Base-by-base conservation (phyloP, 2,888 invertebrate species). In the Epinotia bilunana region DNA sequence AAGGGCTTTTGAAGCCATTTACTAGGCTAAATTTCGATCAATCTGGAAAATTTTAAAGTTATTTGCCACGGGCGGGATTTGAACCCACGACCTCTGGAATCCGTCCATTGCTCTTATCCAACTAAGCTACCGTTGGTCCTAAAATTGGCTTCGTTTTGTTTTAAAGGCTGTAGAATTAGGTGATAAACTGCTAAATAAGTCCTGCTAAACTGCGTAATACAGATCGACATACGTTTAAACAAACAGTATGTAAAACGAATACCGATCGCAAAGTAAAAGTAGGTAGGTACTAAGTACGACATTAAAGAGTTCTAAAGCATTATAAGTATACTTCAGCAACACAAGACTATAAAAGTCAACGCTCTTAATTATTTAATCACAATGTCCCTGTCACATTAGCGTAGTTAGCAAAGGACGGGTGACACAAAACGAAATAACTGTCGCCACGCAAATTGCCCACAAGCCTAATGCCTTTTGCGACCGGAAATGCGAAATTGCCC, bases 401-500 rank as follows among this genome's bases (percentile, higher is more conserved):
- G 33, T 20, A 16, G 28, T 28, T n/a, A 58, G 58, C 46, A 46
- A 46, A 58, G 57, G 43, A 60, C 68, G 68, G 68, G 23, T 60
- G 60, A 46, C 58, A 46, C 60, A 46, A 69, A 69, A 69, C 16
- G 60, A 60, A 18, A 74, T 46, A 62, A 65, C 58, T 33, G 74
- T 71, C 60, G n/a, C 53, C 46, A 64, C 64, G 60, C 74, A 70
- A 71, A 65, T 70, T 74, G 23, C 20, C 74, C 68, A 70, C 74
- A 64, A 64, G 58, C 64, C 39, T 64, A 74, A 74, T 74, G 70
- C 55, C 23, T 39, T 69, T 68, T 74, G 62, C 69, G 57, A 69
- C 70, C 33, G 74, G 74, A 74, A 71, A 74, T 60, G 60, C 64
- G 18, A 71, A 71, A 74, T 71, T 70, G 62, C 70, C 33, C 20